Percentiles rank a stretch among this genome's conserved stretches.
These are phyloP conservation scores for Macrobrachium rosenbergii DNA, from an alignment of 1,140 invertebrate genomes.

Conservation along the genomic window DNA sequence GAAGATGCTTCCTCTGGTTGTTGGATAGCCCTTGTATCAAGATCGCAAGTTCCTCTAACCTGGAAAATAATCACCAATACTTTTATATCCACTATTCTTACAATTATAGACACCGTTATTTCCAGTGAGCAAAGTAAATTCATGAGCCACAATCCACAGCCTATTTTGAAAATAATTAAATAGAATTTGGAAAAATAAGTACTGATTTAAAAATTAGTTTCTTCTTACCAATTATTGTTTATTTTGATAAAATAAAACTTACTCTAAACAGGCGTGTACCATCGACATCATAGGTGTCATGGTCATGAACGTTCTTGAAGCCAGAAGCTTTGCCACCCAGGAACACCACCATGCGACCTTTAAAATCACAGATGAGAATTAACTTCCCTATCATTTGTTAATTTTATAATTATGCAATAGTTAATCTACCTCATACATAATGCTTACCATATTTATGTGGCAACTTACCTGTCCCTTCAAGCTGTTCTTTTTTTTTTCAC, in stretches of 20 bases:
- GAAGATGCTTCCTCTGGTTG: slow-evolving; percentile 75
- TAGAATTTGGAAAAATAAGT: background rate
- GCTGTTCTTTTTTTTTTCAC: too few relatives aligned
- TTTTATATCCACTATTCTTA: background rate
- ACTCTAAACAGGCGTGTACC: slow-evolving; percentile 77
- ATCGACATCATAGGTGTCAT: slow-evolving; percentile 77
- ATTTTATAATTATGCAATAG: background rate
- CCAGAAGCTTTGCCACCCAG: slow-evolving; percentile 76
- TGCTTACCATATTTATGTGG: too few relatives aligned
- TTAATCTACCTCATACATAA: background rate
- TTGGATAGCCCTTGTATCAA: slow-evolving; percentile 79
- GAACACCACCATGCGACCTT: slow-evolving; percentile 76
- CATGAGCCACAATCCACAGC: too few relatives aligned
- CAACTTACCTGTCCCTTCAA: too few relatives aligned
- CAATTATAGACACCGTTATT: too few relatives aligned
- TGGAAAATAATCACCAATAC: slow-evolving; percentile 10
- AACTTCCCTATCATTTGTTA: background rate
- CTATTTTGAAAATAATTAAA: too few relatives aligned
- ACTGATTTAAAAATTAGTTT: background rate
- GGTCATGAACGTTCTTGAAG: slow-evolving; percentile 75
- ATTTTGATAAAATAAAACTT: background rate
- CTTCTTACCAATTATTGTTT: background rate
- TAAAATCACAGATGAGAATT: slow-evolving; percentile 18
- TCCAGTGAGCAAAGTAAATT: too few relatives aligned
- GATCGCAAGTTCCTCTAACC: slow-evolving; percentile 74